Evolutionary conservation across 1,140 invertebrate genomes (phyloP).

Genomic region (Euschistus heros): DNA sequence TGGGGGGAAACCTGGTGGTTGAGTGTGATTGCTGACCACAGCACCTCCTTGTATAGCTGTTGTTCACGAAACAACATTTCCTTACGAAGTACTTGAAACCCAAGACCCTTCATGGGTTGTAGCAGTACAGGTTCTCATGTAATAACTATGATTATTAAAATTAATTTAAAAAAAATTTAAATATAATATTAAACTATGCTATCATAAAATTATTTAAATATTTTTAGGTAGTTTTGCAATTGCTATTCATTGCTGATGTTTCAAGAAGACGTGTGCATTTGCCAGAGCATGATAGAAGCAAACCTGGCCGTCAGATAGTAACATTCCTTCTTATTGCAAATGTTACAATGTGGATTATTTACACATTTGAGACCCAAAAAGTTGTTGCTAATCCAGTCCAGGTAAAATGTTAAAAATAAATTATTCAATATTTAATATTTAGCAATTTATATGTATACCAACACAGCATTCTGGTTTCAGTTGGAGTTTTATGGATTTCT

Average conservation of each 20-base stretch:
- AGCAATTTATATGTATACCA: background rate
- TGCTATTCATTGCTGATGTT: constrained; percentile 91
- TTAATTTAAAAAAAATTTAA: no score
- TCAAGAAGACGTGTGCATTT: constrained; percentile 79
- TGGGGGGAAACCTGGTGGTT: no score
- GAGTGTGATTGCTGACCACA: no score
- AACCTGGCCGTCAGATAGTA: constrained; percentile 88
- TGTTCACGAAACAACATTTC: no score
- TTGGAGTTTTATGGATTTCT: constrained; percentile 87
- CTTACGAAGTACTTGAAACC: no score
- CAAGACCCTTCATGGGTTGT: no score
- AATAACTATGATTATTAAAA: no score
- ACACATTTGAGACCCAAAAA: constrained; percentile 92
- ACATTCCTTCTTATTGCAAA: constrained; percentile 92
- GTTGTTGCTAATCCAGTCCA: constrained; percentile 76
- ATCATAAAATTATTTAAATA: no score
- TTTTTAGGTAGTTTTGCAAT: constrained; percentile 70
- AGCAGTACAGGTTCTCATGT: no score
- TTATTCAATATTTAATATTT: background rate
- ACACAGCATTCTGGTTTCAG: constrained; percentile 42
- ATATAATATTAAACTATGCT: no score
- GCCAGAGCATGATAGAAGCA: constrained; percentile 81
- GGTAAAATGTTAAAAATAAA: constrained; percentile 27
- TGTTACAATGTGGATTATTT: constrained; percentile 88
- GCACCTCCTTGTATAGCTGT: no score